A percentile compares a stretch with the other conserved stretches of the same genome.
phyloP scores from a whole-genome alignment of 2,113 vertebrate species.

The Nannospalax galili region DNA sequence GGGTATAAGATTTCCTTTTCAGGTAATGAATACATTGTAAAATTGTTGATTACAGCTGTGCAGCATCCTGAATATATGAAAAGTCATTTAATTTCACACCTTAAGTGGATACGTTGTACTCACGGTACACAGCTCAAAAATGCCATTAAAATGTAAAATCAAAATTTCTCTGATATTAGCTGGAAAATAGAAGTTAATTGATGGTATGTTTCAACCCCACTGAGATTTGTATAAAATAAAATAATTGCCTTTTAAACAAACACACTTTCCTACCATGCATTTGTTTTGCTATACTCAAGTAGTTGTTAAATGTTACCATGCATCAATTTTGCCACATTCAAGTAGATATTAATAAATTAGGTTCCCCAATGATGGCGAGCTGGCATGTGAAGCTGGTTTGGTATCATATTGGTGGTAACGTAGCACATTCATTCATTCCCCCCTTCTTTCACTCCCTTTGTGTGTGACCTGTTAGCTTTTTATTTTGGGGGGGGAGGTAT shows the following conservation, averaged over 20 bases:
- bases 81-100: neutral
- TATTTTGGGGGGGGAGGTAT: neutral
- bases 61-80: neutral
- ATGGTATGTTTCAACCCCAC: neutral
- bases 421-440: too few relatives aligned
- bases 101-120: neutral
- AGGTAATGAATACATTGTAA: neutral
- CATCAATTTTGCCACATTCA: neutral
- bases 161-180: neutral
- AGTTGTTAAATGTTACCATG: slow-evolving; percentile 4
- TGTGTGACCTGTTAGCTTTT: neutral
- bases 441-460: neutral
- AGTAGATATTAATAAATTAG: neutral
- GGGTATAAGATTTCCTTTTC: neutral
- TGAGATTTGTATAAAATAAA: slow-evolving; percentile 3
- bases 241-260: neutral
- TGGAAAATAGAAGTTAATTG: neutral
- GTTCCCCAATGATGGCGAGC: neutral
- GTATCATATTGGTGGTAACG: neutral
- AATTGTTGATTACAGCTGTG: neutral
- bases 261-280: neutral
- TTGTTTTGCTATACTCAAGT: neutral
- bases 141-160: neutral
- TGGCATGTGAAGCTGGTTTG: neutral
- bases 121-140: neutral